A percentile compares a stretch with the other conserved stretches of the same genome.
phyloP scores from a whole-genome alignment of 2,113 vertebrate genomes.

The Typhlomys cinereus region DNA sequence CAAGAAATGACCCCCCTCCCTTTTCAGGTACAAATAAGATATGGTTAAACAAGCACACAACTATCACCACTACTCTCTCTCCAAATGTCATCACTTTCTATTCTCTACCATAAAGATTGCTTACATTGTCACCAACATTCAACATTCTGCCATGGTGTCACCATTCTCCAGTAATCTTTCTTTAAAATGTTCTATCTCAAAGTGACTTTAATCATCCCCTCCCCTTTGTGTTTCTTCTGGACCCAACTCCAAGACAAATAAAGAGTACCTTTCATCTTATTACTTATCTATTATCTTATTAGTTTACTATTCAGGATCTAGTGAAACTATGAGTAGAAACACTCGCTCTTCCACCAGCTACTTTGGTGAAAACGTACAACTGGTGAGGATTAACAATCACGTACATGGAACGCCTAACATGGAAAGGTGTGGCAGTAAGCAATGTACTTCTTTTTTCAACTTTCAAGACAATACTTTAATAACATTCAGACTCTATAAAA shows the following conservation, averaged over 20 bases:
- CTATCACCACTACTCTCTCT: not conserved
- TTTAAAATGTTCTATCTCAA: not conserved
- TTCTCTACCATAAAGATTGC: not conserved
- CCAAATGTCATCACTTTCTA: not conserved
- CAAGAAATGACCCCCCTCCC: constrained; percentile 13
- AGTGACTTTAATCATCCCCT: not conserved
- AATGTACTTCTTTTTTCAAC: not conserved
- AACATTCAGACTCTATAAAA: not conserved
- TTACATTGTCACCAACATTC: not conserved
- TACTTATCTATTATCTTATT: not conserved
- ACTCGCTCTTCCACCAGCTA: not conserved
- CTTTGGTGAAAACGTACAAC: not conserved
- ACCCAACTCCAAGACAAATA: not conserved
- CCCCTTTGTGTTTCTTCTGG: not conserved
- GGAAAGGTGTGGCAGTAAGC: not conserved
- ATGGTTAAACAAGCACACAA: not conserved
- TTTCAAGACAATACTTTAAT: not conserved
- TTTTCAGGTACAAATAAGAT: not conserved
- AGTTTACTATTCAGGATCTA: not conserved
- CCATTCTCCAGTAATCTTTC: not conserved
- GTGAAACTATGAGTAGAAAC: constrained; percentile 6
- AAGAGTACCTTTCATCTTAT: not conserved
- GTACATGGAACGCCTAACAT: not conserved
- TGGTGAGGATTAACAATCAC: not conserved
- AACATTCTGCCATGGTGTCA: not conserved